These are phyloP conservation scores for Neuroterus valhalla DNA, from an alignment of 1,140 invertebrate species.

Conservation along the genomic window DNA sequence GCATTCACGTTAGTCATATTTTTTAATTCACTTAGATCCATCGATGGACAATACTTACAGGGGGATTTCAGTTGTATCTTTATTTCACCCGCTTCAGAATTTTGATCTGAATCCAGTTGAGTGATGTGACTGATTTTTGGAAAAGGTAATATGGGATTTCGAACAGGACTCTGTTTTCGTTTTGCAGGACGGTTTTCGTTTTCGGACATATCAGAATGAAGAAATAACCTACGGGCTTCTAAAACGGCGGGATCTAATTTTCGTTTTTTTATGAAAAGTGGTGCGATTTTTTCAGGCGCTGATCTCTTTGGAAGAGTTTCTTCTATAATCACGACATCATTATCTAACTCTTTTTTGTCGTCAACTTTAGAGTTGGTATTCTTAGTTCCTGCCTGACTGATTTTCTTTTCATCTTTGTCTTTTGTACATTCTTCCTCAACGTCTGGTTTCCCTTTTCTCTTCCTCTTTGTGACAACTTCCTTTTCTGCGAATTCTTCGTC, in stretches of 20 bases:
- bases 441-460: not conserved
- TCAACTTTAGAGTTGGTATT: slow-evolving; percentile 26
- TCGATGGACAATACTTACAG: slow-evolving; percentile 29
- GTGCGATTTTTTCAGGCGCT: slow-evolving; percentile 66
- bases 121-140: slow-evolving; percentile 67
- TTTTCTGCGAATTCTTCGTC: not conserved
- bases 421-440: slow-evolving; percentile 18
- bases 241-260: slow-evolving; percentile 61
- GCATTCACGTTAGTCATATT: slow-evolving; percentile 38
- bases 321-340: slow-evolving; percentile 35
- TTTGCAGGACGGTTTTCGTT: slow-evolving; percentile 44
- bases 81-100: not conserved
- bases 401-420: slow-evolving; percentile 39
- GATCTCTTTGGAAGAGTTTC: slow-evolving; percentile 52
- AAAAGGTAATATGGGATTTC: slow-evolving; percentile 56
- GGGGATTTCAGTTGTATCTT: slow-evolving; percentile 44
- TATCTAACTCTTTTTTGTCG: slow-evolving; percentile 15
- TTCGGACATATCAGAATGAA: slow-evolving; percentile 63
- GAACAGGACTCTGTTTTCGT: slow-evolving; percentile 32
- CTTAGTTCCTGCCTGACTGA: slow-evolving; percentile 34
- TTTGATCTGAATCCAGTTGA: slow-evolving; percentile 49
- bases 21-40: slow-evolving; percentile 43
- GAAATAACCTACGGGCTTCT: slow-evolving; percentile 59
- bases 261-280: slow-evolving; percentile 68
- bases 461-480: slow-evolving; percentile 12